A percentile compares a stretch with the other conserved stretches of the same genome.
phyloP scores from a whole-genome alignment of 23 tunicate genomes.

The Trididemnum nubilum region DNA sequence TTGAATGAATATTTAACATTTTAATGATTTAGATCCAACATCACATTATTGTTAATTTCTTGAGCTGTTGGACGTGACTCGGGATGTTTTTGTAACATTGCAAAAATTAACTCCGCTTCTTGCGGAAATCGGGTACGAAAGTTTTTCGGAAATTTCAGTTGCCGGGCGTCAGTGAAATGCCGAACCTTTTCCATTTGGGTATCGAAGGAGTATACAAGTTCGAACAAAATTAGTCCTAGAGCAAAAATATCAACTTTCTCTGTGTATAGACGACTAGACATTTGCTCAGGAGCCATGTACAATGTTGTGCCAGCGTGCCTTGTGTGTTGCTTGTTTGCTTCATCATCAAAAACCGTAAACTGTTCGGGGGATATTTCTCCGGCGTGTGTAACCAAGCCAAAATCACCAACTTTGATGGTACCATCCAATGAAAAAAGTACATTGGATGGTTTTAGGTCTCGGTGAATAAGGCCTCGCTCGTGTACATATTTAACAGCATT shows the following conservation, averaged over 20 bases:
- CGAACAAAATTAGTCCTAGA: slow-evolving; percentile 77
- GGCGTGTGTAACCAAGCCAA: slow-evolving; percentile 70
- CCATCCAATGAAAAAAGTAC: slow-evolving; percentile 88
- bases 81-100: slow-evolving; percentile 51
- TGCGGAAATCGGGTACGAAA: slow-evolving; percentile 42
- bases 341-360: not conserved
- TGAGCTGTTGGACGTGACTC: slow-evolving; percentile 60
- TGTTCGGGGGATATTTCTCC: slow-evolving; percentile 26
- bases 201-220: slow-evolving; percentile 51
- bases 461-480: slow-evolving; percentile 67
- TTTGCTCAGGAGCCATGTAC: slow-evolving; percentile 98
- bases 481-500: slow-evolving; percentile 84
- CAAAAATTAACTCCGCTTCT: slow-evolving; percentile 35
- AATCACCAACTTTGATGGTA: slow-evolving; percentile 87
- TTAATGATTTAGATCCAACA: too few relatives aligned
- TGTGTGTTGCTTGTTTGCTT: slow-evolving; percentile 46
- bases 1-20: too few relatives aligned
- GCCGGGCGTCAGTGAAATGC: slow-evolving; percentile 62
- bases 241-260: slow-evolving; percentile 91
- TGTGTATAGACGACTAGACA: slow-evolving; percentile 69
- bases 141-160: slow-evolving; percentile 44
- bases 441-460: slow-evolving; percentile 94
- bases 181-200: slow-evolving; percentile 85
- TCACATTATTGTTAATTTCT: too few relatives aligned
- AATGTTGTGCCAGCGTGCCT: slow-evolving; percentile 79